A percentile compares a stretch with the other conserved stretches of the same genome.
These are phyloP conservation scores for Lethrus apterus DNA, from an alignment of 1,140 invertebrate genomes.

Conservation along the genomic window DNA sequence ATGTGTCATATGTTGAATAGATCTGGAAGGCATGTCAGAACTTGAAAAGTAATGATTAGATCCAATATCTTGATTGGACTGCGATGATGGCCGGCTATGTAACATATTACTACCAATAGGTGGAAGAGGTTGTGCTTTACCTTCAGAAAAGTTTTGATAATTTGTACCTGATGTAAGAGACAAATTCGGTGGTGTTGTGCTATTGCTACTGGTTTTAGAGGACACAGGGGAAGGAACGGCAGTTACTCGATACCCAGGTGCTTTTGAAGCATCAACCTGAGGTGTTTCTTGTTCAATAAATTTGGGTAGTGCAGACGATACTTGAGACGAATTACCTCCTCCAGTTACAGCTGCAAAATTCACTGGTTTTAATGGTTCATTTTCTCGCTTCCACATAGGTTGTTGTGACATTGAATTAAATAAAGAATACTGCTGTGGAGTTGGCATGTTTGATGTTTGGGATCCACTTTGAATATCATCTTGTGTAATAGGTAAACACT, in stretches of 20 bases:
- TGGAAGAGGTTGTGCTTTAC: slow-evolving; percentile 31
- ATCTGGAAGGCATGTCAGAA: slow-evolving; percentile 19
- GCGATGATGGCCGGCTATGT: slow-evolving; percentile 22
- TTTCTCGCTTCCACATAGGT: slow-evolving; percentile 59
- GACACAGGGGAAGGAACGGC: slow-evolving; percentile 66
- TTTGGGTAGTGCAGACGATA: slow-evolving; percentile 38
- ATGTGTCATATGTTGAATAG: slow-evolving; percentile 22
- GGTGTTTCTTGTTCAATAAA: slow-evolving; percentile 53
- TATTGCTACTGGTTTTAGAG: slow-evolving; percentile 51
- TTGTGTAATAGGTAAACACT: background rate
- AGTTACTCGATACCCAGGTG: slow-evolving; percentile 64
- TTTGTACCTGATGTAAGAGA: slow-evolving; percentile 24
- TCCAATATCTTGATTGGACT: slow-evolving; percentile 23
- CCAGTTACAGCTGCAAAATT: slow-evolving; percentile 70
- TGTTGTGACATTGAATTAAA: slow-evolving; percentile 66
- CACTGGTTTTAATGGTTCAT: slow-evolving; percentile 56
- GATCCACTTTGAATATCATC: background rate
- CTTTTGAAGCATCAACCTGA: slow-evolving; percentile 68
- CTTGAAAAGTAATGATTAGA: slow-evolving; percentile 38
- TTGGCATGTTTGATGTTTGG: slow-evolving; percentile 18
- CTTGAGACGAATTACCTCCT: slow-evolving; percentile 45
- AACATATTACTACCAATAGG: slow-evolving; percentile 33
- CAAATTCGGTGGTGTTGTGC: slow-evolving; percentile 43
- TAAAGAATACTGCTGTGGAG: slow-evolving; percentile 64
- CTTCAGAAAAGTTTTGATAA: slow-evolving; percentile 22